These are phyloP conservation scores for Montipora efflorescens DNA, from an alignment of 64 coral and sea anemone species.

Conservation along the genomic window DNA sequence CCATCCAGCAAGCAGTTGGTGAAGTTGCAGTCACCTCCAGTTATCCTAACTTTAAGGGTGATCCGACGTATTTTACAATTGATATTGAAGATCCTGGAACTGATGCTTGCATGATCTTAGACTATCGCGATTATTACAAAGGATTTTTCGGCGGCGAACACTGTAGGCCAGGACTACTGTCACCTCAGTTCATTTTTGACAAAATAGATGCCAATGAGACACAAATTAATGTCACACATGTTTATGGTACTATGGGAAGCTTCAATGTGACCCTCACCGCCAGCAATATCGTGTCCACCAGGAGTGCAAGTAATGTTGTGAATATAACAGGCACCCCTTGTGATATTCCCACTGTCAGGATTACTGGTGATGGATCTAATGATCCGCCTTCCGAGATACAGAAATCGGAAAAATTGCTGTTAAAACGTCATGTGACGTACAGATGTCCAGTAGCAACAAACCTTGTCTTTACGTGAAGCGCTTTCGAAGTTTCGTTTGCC, in stretches of 20 bases:
- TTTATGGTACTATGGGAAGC: conserved; percentile 45
- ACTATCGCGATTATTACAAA: conserved; percentile 41
- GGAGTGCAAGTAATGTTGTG: conserved; percentile 15
- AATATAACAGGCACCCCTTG: conserved; percentile 70
- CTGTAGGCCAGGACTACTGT: conserved; percentile 24
- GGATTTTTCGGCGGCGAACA: conserved; percentile 44
- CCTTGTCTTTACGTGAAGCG: conserved; percentile 77
- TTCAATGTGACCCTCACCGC: conserved; percentile 47
- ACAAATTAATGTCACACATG: conserved; percentile 34
- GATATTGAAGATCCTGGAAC: conserved; percentile 60
- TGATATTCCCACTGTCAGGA: conserved; percentile 69
- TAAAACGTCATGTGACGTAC: conserved; percentile 51
- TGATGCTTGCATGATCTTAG: conserved; percentile 66
- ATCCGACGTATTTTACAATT: conserved; percentile 72
- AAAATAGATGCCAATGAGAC: conserved; percentile 28
- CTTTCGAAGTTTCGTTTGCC: conserved; percentile 23
- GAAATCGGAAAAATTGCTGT: conserved; percentile 61
- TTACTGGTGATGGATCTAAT: conserved; percentile 57
- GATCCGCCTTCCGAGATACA: conserved; percentile 60
- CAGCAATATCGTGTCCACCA: conserved; percentile 63
- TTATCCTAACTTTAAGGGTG: conserved; percentile 49
- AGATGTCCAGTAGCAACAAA: conserved; percentile 79
- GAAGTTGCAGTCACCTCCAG: conserved; percentile 25
- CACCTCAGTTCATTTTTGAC: conserved; percentile 35
- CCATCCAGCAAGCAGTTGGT: conserved; percentile 64